Evolutionary conservation across 2,797 vertebrate genomes (phyloP).

Genomic region (Chaenodraco wilsoni): DNA sequence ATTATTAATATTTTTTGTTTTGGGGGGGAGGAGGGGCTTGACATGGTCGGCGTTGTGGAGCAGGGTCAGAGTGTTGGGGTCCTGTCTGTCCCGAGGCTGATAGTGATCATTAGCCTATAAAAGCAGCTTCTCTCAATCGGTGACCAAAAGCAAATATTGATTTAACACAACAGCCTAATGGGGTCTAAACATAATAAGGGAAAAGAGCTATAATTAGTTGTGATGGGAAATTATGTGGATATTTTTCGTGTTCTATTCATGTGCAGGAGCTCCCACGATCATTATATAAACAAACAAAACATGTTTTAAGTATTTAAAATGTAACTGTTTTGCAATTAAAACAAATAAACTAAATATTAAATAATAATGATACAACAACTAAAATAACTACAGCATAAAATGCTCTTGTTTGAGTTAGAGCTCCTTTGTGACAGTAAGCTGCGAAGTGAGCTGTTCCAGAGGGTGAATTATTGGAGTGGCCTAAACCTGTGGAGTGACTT

Average conservation of each 20-base stretch:
- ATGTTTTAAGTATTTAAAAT: no score
- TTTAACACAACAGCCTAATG: conserved; percentile 58
- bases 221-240: neutral
- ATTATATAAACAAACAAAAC: neutral
- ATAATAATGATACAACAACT: neutral
- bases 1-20: conserved; percentile 87
- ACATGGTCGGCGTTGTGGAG: conserved; percentile 42
- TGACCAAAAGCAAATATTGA: conserved; percentile 72
- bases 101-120: conserved; percentile 71
- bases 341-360: no score
- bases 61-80: conserved; percentile 58
- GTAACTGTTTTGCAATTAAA: no score
- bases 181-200: conserved; percentile 42
- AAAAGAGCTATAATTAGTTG: conserved; percentile 36
- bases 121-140: conserved; percentile 57
- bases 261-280: neutral
- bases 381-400: neutral
- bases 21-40: conserved; percentile 56
- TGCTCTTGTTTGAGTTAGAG: neutral
- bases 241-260: neutral
- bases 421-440: conserved; percentile 32
- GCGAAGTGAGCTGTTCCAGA: conserved; percentile 50
- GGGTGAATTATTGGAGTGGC: conserved; percentile 38
- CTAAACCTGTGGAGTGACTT: conserved; percentile 69
- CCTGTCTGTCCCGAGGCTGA: conserved; percentile 69